Percentiles rank a stretch among this genome's conserved stretches.
phyloP scores from a whole-genome alignment of 2,888 invertebrate genomes.

The Andrena hattorfiana region DNA sequence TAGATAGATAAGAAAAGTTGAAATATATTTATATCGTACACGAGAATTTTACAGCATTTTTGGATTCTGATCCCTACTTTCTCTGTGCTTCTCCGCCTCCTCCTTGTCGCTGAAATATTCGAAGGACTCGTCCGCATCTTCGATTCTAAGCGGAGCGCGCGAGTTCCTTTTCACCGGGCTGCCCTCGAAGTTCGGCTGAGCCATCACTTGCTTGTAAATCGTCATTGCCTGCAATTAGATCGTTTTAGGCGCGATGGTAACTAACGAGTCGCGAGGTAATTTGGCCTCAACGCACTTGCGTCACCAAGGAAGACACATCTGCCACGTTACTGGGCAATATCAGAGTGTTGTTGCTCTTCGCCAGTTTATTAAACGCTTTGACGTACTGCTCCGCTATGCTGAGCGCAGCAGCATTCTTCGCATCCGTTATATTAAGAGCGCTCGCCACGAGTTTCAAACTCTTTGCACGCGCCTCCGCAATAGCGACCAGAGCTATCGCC shows the following conservation, averaged over 20 bases:
- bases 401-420: slow-evolving; percentile 95
- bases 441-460: slow-evolving; percentile 92
- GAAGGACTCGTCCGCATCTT: slow-evolving; percentile 75
- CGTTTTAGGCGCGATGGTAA: background rate
- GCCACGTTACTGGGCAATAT: slow-evolving; percentile 96
- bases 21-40: slow-evolving; percentile 44
- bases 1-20: slow-evolving; percentile 29
- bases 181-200: slow-evolving; percentile 40
- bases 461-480: slow-evolving; percentile 96
- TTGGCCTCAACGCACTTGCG: slow-evolving; percentile 88
- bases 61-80: slow-evolving; percentile 47
- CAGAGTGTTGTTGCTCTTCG: slow-evolving; percentile 96
- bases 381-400: slow-evolving; percentile 98
- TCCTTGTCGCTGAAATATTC: slow-evolving; percentile 85
- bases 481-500: slow-evolving; percentile 95
- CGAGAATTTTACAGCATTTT: slow-evolving; percentile 60
- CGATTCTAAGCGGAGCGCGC: slow-evolving; percentile 55
- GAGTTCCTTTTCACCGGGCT: background rate
- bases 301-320: slow-evolving; percentile 91
- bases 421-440: slow-evolving; percentile 89
- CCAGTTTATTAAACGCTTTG: slow-evolving; percentile 95
- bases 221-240: slow-evolving; percentile 82
- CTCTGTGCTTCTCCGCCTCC: slow-evolving; percentile 78
- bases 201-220: slow-evolving; percentile 84
- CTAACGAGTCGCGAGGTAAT: background rate